phyloP scores from a whole-genome alignment of 1,140 invertebrate species.

The Triops longicaudatus region DNA sequence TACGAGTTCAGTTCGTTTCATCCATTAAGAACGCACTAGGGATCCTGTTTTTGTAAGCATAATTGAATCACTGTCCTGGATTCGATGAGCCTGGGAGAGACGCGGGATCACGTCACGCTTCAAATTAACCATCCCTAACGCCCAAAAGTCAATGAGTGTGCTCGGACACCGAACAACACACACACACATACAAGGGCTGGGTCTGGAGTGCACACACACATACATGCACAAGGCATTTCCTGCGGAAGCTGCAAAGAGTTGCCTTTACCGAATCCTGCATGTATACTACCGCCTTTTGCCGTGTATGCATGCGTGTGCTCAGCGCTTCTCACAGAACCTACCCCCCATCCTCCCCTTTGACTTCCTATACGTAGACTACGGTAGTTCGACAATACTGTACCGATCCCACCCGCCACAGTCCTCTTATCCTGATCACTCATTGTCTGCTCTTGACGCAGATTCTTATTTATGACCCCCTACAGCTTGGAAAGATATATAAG shows the following conservation, averaged over 20 bases:
- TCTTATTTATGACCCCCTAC: conserved; percentile 4
- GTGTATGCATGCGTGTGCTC: not conserved
- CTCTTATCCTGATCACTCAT: not conserved
- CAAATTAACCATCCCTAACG: not conserved
- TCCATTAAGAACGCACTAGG: no score
- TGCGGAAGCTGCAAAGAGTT: not conserved
- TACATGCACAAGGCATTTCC: conserved; percentile 9
- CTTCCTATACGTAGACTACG: not conserved
- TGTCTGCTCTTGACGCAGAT: not conserved
- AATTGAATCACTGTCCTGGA: no score
- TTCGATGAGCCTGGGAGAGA: no score
- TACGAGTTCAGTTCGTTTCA: no score
- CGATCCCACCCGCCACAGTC: no score
- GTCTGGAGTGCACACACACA: not conserved
- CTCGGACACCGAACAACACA: not conserved
- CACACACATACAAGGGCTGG: not conserved
- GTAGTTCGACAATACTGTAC: no score
- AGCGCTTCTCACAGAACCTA: not conserved
- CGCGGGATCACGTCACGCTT: not conserved
- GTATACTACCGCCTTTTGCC: no score
- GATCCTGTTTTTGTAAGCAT: no score
- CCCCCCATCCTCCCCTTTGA: not conserved
- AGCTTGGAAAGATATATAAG: not conserved
- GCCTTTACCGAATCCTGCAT: not conserved
- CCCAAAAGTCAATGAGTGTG: not conserved